Evolutionary conservation across 2,113 vertebrate species (phyloP).

Genomic region (Serinus canaria): DNA sequence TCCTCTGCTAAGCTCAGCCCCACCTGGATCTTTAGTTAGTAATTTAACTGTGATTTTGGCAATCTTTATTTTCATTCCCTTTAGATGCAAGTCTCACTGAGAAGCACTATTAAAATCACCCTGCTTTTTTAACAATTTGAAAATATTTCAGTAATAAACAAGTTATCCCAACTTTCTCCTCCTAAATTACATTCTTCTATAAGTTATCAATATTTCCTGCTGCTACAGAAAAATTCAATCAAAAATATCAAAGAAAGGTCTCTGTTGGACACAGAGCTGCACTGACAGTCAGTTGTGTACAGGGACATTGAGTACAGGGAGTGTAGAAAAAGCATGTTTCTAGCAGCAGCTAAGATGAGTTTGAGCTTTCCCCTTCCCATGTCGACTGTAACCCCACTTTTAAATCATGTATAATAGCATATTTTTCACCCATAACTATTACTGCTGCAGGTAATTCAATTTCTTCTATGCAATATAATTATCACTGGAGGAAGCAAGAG

Average conservation of each 20-base stretch:
- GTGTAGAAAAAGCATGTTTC: neutral
- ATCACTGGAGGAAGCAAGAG: slow-evolving; percentile 39
- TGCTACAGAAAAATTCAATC: neutral
- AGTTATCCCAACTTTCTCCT: neutral
- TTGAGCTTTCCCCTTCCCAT: neutral
- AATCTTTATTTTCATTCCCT: neutral
- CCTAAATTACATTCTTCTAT: neutral
- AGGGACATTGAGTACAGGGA: neutral
- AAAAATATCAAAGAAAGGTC: neutral
- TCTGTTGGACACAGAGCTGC: neutral
- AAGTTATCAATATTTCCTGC: neutral
- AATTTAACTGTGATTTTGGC: neutral
- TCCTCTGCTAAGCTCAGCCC: neutral
- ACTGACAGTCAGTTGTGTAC: neutral
- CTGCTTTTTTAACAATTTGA: neutral
- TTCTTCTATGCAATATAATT: slow-evolving; percentile 51
- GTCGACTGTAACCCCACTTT: neutral
- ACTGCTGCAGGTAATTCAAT: slow-evolving; percentile 22
- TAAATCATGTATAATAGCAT: neutral
- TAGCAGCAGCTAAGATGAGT: neutral
- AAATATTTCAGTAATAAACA: neutral
- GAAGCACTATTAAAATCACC: neutral
- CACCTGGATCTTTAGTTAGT: neutral
- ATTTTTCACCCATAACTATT: slow-evolving; percentile 25
- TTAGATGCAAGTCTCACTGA: neutral